Base-by-base conservation (phyloP, 2,888 invertebrate species). In the Aleiodes leptofemur region DNA sequence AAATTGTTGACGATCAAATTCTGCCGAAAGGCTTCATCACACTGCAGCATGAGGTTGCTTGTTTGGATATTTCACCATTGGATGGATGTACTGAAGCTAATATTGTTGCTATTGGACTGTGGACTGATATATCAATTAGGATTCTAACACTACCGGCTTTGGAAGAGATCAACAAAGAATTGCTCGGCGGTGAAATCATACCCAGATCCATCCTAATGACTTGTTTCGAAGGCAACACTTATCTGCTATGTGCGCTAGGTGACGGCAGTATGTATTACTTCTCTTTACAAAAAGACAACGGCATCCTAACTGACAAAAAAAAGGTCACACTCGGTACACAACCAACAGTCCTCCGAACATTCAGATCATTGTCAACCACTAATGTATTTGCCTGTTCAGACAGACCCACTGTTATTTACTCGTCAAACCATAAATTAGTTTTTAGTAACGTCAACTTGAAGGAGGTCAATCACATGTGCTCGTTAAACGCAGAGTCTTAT, bases 321-420 rank as follows among this genome's bases (percentile, higher is more conserved):
- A 97, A 97, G 87, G 98, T 99, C 16, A 98, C 98, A 0, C 91
- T 99, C 4, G 99, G 99, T 69, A 99, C 99, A 0, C 98, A 99
- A 87, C 99, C 99, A 13, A 98, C 98, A 0, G 96, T 96, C 13
- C 91, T 99, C 73, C 93, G 95, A 78, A 96, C 96, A 7, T 99
- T 99, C 89, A 93, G 95, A 80, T 96, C 97, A 0, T 91, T 96
- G 70, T 95, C 96, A 13, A 98, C 98, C 0, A 97, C 96, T 14
- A 99, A 98, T 89, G 98, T 99, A 50, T 99, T 99, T 91, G 99
- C 98, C 29, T 99, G 99, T 90, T 98, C 98, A 0, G 99, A 99
- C 90, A 93, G 99, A 69, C 99, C 99, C 0, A 98, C 99, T 0
- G 99, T 99, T 13, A 98, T 99, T 82, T 99, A 99, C 91, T 98